Percentiles rank a stretch among this genome's conserved stretches.
Evolutionary conservation across 2,888 invertebrate species (phyloP).

Genomic region (Nycteola revayana): DNA sequence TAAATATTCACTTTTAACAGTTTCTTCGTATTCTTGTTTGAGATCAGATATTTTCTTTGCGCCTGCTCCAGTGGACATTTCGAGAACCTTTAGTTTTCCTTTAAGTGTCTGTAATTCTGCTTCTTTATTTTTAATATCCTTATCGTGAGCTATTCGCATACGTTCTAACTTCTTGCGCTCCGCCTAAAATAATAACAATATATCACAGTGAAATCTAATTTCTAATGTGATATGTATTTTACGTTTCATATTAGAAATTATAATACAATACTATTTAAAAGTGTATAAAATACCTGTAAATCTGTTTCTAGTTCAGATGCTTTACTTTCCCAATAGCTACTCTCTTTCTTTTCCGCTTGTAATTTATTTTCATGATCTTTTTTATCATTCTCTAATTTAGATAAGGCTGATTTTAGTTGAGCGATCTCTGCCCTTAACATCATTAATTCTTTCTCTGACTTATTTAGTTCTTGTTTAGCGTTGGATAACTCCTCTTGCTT

Average conservation of each 20-base stretch:
- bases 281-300: no score
- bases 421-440: conserved; percentile 63
- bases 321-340: conserved; percentile 84
- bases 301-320: conserved; percentile 83
- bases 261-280: no score
- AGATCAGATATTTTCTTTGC: conserved; percentile 85
- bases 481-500: conserved; percentile 59
- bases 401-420: conserved; percentile 68
- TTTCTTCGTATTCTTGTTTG: conserved; percentile 85
- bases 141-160: conserved; percentile 85
- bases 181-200: no score
- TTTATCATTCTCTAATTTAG: conserved; percentile 71
- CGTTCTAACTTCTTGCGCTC: conserved; percentile 86
- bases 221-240: no score
- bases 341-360: conserved; percentile 83
- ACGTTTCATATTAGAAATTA: no score
- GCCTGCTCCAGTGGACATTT: conserved; percentile 83
- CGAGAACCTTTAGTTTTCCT: conserved; percentile 86
- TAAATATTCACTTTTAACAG: conserved; percentile 84
- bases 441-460: conserved; percentile 72
- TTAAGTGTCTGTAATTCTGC: conserved; percentile 89
- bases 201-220: no score
- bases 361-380: conserved; percentile 85
- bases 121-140: conserved; percentile 89
- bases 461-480: conserved; percentile 57